These are phyloP conservation scores for Sericinus montela DNA, from an alignment of 2,888 invertebrate genomes.

Conservation along the genomic window DNA sequence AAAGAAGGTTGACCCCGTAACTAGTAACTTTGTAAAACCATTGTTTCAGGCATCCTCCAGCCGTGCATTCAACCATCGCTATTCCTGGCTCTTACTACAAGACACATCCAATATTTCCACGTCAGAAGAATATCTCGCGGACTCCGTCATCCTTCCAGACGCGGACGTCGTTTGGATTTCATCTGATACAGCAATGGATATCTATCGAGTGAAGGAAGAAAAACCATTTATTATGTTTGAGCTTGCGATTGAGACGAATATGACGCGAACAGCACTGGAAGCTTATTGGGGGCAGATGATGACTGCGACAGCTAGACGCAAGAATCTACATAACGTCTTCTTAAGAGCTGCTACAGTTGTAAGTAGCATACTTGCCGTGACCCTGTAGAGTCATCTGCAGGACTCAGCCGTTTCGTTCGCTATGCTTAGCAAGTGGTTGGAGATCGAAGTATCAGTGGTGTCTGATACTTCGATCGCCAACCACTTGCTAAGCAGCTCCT, in stretches of 20 bases:
- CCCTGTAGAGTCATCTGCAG: too few relatives aligned
- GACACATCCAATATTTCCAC: constrained; percentile 29
- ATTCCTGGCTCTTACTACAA: constrained; percentile 55
- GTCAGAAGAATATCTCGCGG: constrained; percentile 30
- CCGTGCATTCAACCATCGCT: constrained; percentile 51
- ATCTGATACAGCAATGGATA: constrained; percentile 38
- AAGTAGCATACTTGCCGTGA: too few relatives aligned
- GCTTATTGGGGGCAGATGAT: constrained; percentile 38
- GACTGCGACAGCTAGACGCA: constrained; percentile 43
- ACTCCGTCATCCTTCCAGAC: constrained; percentile 48
- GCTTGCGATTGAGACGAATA: constrained; percentile 25
- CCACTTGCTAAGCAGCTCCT: too few relatives aligned
- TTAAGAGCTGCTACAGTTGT: constrained; percentile 48
- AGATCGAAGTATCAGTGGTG: too few relatives aligned
- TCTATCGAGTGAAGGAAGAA: constrained; percentile 43
- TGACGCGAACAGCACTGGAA: constrained; percentile 24
- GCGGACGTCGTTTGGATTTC: constrained; percentile 52
- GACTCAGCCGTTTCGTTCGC: too few relatives aligned
- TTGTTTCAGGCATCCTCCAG: constrained; percentile 44
- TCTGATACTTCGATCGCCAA: too few relatives aligned
- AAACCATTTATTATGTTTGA: constrained; percentile 32
- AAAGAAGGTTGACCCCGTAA: too few relatives aligned
- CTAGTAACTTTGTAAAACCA: too few relatives aligned
- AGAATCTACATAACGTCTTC: constrained; percentile 42
- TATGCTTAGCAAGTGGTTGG: too few relatives aligned